phyloP scores from a whole-genome alignment of 2,888 invertebrate genomes.

The Seladonia tumulorum region DNA sequence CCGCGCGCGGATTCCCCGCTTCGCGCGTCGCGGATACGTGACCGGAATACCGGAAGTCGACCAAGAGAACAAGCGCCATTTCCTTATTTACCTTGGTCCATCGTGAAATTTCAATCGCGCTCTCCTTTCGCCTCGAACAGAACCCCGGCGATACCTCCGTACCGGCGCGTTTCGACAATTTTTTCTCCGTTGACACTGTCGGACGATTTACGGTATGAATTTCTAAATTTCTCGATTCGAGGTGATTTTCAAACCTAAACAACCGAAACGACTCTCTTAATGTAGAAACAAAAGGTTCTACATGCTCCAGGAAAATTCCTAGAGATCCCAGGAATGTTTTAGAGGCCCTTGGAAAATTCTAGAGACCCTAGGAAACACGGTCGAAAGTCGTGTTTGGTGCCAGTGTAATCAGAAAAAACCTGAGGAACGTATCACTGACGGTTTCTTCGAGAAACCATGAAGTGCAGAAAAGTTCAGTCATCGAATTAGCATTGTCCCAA shows the following conservation, averaged over 20 bases:
- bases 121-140: neutral
- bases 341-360: neutral
- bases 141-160: neutral
- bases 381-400: neutral
- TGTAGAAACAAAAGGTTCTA: no score
- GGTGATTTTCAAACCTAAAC: no score
- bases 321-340: no score
- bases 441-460: no score
- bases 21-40: slow-evolving; percentile 5
- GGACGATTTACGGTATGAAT: neutral
- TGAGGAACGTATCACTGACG: no score
- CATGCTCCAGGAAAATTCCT: no score
- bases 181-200: neutral
- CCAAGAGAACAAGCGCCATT: neutral
- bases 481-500: no score
- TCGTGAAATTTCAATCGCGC: slow-evolving; percentile 8
- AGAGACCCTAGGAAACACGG: neutral
- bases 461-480: no score
- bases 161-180: neutral
- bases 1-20: slow-evolving; percentile 6
- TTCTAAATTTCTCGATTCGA: no score
- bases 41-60: neutral
- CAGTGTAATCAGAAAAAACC: no score
- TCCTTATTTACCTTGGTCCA: neutral
- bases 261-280: no score